Conservation (phyloP, 2,113 vertebrate genomes). For the Scortum barcoo region DNA sequence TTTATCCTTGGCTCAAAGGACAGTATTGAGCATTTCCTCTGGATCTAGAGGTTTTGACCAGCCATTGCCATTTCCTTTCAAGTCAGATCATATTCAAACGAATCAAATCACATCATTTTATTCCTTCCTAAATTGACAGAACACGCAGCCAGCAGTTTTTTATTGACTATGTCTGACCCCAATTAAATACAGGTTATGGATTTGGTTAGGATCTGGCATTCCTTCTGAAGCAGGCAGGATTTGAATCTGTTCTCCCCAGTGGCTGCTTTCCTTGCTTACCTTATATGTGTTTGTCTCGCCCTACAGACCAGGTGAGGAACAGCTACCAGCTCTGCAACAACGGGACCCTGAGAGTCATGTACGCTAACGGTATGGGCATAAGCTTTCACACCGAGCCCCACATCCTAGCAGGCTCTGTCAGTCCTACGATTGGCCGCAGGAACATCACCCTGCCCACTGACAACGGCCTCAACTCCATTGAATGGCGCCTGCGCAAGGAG, state of each 20-base stretch:
- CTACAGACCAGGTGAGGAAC: slow-evolving; percentile 98
- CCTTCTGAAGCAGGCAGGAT: not conserved
- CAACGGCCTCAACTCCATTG: slow-evolving; percentile 98
- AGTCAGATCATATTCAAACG: too few relatives aligned
- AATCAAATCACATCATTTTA: too few relatives aligned
- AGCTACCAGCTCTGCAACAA: slow-evolving; percentile 99
- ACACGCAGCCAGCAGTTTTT: not conserved
- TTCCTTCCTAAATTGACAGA: too few relatives aligned
- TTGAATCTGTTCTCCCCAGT: not conserved
- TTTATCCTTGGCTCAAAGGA: not conserved
- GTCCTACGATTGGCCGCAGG: slow-evolving; percentile 96
- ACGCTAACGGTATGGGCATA: slow-evolving; percentile 98
- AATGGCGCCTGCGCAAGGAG: slow-evolving; percentile 98
- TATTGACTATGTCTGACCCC: not conserved
- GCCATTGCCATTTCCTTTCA: not conserved
- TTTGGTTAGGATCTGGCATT: not conserved
- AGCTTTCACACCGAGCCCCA: slow-evolving; percentile 99
- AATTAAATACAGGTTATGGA: not conserved
- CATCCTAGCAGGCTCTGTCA: slow-evolving; percentile 95
- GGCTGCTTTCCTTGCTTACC: not conserved
- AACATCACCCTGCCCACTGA: slow-evolving; percentile 99
- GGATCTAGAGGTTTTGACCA: not conserved
- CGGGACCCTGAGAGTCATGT: slow-evolving; percentile 97
- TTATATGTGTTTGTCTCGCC: slow-evolving; percentile 32
- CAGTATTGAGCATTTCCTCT: not conserved